Base-by-base conservation (phyloP, 2,888 invertebrate species). In the Drosophila antonietae region DNA sequence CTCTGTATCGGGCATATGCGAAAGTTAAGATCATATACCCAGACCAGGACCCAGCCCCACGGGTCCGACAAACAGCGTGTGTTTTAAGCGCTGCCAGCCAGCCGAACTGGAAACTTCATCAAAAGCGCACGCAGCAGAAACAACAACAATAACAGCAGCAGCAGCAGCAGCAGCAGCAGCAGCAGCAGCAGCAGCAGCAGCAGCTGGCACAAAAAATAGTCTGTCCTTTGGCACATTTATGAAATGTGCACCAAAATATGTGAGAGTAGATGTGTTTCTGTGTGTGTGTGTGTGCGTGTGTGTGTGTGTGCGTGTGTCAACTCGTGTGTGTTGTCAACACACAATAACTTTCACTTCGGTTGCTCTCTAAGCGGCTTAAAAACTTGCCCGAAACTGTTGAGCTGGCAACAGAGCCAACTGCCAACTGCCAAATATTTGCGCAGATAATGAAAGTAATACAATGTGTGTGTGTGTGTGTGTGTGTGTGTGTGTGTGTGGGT, bases 321-420 rank as follows among this genome's bases (percentile, higher is more conserved):
- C 52, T 53, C 55, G 64, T 55, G 63, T 55, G 51, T 78, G 71
- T 84, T 73, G 55, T 60, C 57, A 72, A 64, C 73, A 79, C 67
- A 84, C 78, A 88, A 88, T 85, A 89, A 88, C 84, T 88, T 88
- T 89, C 85, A 82, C 88, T 85, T 73, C 70, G 85, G 75, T 67
- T 68, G 53, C 66, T 62, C 70, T 64, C 75, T 88, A 85, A 85
- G 88, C 84, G 83, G 84, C 88, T 85, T 89, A 85, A 88, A 89
- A 89, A 81, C 81, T 86, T 75, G 73, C 65, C 75, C 78, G 71
- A 88, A 88, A 86, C 81, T 86, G 83, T 83, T 83, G 89, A 87
- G 84, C 84, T 73, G 72, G 75, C 84, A 86, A 81, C 75, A 61
- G 61, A 79, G 55, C 39, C 60, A 78, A 73, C 87, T 83, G 87